Percentiles rank a stretch among this genome's conserved stretches.
Conservation (phyloP, 23 tunicate species). For the Ascidia mentula region DNA sequence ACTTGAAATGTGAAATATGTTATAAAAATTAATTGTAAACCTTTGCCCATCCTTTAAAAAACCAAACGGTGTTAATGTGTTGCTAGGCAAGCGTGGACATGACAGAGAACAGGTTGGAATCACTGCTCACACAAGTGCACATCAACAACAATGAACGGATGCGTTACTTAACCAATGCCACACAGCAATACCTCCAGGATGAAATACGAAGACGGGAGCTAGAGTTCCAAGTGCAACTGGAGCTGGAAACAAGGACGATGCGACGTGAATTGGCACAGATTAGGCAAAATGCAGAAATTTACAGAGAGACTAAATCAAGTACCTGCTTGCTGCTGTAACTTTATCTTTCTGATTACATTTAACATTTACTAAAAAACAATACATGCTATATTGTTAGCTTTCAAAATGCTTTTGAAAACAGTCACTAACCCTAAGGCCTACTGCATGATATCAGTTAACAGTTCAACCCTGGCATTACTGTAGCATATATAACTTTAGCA, state of each 20-base stretch:
- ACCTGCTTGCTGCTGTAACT: not conserved
- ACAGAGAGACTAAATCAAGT: constrained; percentile 5
- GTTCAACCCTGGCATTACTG: too few species aligned
- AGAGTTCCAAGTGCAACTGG: constrained; percentile 26
- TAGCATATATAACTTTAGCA: not conserved
- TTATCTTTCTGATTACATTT: not conserved
- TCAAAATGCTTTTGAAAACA: too few species aligned
- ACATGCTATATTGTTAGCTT: not conserved
- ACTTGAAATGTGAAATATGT: too few species aligned
- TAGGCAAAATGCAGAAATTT: constrained; percentile 14
- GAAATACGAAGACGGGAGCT: constrained; percentile 28
- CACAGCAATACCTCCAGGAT: constrained; percentile 5
- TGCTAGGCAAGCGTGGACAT: constrained; percentile 40
- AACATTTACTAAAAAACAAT: not conserved
- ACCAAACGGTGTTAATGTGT: not conserved
- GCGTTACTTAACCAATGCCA: constrained; percentile 13
- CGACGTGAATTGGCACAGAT: constrained; percentile 61
- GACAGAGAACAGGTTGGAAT: constrained; percentile 43
- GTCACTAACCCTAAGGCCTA: too few species aligned
- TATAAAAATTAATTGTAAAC: too few species aligned
- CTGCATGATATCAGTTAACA: too few species aligned
- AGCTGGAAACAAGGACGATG: constrained; percentile 50
- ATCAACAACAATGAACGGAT: constrained; percentile 28
- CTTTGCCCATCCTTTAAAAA: too few species aligned
- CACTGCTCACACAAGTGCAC: constrained; percentile 38